Conservation (phyloP, 2,888 invertebrate genomes). For the Prionchulus punctatus region DNA sequence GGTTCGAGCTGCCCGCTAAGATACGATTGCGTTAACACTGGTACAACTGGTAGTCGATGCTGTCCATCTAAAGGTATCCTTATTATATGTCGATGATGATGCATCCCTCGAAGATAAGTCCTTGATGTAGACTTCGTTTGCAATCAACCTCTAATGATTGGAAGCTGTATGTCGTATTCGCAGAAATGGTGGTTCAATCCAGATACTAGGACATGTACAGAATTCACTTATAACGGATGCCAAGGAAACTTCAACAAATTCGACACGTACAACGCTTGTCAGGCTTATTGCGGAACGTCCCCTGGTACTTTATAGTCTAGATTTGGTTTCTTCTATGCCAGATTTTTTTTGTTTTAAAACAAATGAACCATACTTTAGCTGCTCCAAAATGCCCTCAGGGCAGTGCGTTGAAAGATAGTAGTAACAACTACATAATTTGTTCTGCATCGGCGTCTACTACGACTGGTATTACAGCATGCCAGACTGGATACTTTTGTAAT, state of each 20-base stretch:
- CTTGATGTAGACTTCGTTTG: not conserved
- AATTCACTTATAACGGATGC: conserved; percentile 30
- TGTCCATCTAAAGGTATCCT: conserved; percentile 19
- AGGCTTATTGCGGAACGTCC: conserved; percentile 28
- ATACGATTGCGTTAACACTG: conserved; percentile 26
- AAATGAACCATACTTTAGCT: conserved; percentile 14
- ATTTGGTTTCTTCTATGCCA: too few species aligned
- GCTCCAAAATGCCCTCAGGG: conserved; percentile 31
- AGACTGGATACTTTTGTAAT: conserved; percentile 30
- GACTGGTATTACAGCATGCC: conserved; percentile 19
- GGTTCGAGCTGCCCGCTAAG: conserved; percentile 17
- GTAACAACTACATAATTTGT: conserved; percentile 30
- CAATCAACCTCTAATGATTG: conserved; percentile 10
- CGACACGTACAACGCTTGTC: conserved; percentile 29
- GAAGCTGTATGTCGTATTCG: conserved; percentile 28
- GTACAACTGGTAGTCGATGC: conserved; percentile 20
- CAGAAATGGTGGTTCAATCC: conserved; percentile 33
- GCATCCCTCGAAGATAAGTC: not conserved
- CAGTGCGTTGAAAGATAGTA: conserved; percentile 23
- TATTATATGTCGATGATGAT: too few species aligned
- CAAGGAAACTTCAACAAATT: conserved; percentile 29
- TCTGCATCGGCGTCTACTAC: conserved; percentile 20
- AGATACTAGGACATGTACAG: conserved; percentile 30
- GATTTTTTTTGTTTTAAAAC: too few species aligned
- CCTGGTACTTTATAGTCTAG: conserved; percentile 18